A percentile compares a stretch with the other conserved stretches of the same genome.
These are phyloP conservation scores for Engraulis encrasicolus DNA, from an alignment of 2,113 vertebrate genomes.

Conservation along the genomic window DNA sequence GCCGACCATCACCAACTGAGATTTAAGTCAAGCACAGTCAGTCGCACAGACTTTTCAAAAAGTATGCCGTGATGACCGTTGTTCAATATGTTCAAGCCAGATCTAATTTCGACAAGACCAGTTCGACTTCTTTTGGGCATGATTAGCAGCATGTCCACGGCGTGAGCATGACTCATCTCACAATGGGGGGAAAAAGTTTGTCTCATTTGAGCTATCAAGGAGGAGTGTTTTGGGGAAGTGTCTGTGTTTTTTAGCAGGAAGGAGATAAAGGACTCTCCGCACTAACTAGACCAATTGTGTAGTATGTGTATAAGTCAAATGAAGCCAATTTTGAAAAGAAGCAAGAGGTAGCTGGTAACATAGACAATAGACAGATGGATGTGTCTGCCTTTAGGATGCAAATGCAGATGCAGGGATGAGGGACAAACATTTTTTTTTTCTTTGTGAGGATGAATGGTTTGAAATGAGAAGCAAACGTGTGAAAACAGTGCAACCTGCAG, in stretches of 20 bases:
- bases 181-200: too few species aligned
- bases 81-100: not conserved
- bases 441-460: not conserved
- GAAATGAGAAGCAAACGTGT: not conserved
- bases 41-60: not conserved
- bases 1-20: not conserved
- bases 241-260: too few species aligned
- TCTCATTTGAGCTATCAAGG: too few species aligned
- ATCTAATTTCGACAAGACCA: not conserved
- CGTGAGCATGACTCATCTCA: not conserved
- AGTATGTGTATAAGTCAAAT: too few species aligned
- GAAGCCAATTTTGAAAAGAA: not conserved
- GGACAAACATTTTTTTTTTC: not conserved
- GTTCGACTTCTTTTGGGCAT: not conserved
- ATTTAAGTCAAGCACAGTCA: not conserved
- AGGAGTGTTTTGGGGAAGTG: too few species aligned
- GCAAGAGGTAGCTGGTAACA: not conserved
- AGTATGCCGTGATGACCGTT: not conserved
- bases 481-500: conserved; percentile 12
- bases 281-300: too few species aligned
- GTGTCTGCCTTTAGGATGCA: not conserved
- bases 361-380: not conserved
- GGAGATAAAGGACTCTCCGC: too few species aligned
- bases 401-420: conserved; percentile 2
- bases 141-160: not conserved